phyloP scores from a whole-genome alignment of 2,113 vertebrate genomes.

The Cyanistes caeruleus region DNA sequence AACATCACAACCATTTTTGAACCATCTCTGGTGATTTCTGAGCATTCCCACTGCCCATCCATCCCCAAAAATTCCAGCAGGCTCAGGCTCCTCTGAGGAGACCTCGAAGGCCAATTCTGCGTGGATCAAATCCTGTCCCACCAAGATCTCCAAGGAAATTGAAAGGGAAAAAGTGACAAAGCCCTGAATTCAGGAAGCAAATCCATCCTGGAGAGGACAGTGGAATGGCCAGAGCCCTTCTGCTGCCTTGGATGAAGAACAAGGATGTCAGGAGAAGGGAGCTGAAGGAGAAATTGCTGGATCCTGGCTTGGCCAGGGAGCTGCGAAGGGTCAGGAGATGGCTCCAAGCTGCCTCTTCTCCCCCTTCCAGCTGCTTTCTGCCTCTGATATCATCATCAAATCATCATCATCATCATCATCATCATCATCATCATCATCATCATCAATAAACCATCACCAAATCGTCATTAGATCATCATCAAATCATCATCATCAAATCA shows the following conservation, averaged over 20 bases:
- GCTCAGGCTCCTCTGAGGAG: neutral
- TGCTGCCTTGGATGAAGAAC: fast-evolving
- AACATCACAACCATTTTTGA: neutral
- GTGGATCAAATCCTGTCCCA: neutral
- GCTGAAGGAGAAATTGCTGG: neutral
- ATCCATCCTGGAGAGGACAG: neutral
- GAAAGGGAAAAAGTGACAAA: neutral
- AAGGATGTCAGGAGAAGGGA: neutral
- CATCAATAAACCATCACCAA: neutral
- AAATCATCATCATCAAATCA: neutral
- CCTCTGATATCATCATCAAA: neutral
- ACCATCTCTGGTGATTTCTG: neutral
- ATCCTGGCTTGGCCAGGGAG: neutral
- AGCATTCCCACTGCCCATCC: neutral
- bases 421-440: too few species aligned
- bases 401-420: neutral
- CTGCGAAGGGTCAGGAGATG: neutral
- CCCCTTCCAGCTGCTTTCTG: neutral
- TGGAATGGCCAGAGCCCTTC: neutral
- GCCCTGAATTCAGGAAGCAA: neutral
- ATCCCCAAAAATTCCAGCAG: neutral
- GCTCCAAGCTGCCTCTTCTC: neutral
- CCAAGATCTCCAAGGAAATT: neutral
- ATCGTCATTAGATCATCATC: neutral
- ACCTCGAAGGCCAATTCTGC: neutral